Conservation (phyloP, 1,140 invertebrate species). For the Drosophila ohnishii region DNA sequence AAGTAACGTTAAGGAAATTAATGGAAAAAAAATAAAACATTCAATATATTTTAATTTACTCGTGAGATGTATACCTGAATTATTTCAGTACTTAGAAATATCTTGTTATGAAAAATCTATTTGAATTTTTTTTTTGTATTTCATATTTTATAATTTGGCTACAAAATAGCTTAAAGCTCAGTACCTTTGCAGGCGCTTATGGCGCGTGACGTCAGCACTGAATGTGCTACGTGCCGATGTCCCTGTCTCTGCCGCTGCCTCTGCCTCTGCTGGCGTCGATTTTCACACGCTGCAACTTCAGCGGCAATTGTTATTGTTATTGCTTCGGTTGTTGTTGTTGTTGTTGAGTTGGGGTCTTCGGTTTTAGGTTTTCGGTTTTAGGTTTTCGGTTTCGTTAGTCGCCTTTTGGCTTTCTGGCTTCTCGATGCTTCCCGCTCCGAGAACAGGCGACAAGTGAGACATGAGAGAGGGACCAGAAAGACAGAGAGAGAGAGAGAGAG, state of each 20-base stretch:
- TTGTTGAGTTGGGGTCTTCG: constrained; percentile 13
- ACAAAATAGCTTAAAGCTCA: neutral
- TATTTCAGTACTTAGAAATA: too few species aligned
- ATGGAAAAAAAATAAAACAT: too few species aligned
- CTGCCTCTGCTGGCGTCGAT: constrained; percentile 36
- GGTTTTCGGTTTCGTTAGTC: constrained; percentile 24
- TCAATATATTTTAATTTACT: too few species aligned
- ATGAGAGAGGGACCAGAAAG: neutral
- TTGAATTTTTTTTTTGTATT: neutral
- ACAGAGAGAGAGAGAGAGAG: neutral
- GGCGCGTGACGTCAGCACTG: constrained; percentile 27
- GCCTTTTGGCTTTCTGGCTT: constrained; percentile 38
- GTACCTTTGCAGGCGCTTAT: neutral
- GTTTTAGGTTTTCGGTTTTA: constrained; percentile 16
- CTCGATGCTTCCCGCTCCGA: constrained; percentile 44
- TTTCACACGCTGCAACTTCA: constrained; percentile 57
- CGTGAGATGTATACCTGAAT: too few species aligned
- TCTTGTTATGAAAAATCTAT: neutral
- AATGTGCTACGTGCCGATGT: constrained; percentile 43
- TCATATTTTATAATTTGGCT: neutral
- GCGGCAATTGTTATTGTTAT: constrained; percentile 20
- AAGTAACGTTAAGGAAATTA: too few species aligned
- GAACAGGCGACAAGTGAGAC: constrained; percentile 15
- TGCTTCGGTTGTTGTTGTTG: constrained; percentile 10
- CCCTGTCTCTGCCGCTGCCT: constrained; percentile 23